Evolutionary conservation across 1,140 invertebrate genomes (phyloP).

Genomic region (Leptonema lineaticorne): DNA sequence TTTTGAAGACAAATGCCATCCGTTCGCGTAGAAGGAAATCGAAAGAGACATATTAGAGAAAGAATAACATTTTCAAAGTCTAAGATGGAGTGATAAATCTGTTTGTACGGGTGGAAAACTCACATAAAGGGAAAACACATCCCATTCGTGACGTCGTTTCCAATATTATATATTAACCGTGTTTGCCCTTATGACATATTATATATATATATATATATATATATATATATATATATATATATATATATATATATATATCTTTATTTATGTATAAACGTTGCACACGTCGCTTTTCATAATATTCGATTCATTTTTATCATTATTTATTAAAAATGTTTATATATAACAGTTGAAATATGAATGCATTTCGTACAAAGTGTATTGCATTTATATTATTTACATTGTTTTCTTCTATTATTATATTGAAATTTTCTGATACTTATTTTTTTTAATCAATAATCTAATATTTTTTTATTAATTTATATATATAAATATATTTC

Average conservation of each 20-base stretch:
- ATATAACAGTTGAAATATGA: not conserved
- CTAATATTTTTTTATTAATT: too few relatives aligned
- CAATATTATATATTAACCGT: not conserved
- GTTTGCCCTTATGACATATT: not conserved
- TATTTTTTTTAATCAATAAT: too few relatives aligned
- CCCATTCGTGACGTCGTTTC: not conserved
- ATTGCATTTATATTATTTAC: too few relatives aligned
- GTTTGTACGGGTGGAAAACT: not conserved
- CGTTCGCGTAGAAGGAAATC: conserved; percentile 9
- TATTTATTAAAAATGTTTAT: not conserved
- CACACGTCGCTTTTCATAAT: not conserved
- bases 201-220: not conserved
- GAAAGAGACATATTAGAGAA: conserved; percentile 16
- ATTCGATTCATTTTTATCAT: not conserved
- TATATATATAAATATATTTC: too few relatives aligned
- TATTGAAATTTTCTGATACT: too few relatives aligned
- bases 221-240: not conserved
- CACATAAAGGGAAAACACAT: not conserved
- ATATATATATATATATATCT: not conserved
- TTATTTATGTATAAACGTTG: not conserved
- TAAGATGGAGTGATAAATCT: conserved; percentile 13
- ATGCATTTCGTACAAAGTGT: not conserved
- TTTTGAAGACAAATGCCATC: conserved; percentile 16
- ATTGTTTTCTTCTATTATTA: too few relatives aligned
- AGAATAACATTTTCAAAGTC: conserved; percentile 17